Base-by-base conservation (phyloP, 2,888 invertebrate genomes). In the Meta bourneti region DNA sequence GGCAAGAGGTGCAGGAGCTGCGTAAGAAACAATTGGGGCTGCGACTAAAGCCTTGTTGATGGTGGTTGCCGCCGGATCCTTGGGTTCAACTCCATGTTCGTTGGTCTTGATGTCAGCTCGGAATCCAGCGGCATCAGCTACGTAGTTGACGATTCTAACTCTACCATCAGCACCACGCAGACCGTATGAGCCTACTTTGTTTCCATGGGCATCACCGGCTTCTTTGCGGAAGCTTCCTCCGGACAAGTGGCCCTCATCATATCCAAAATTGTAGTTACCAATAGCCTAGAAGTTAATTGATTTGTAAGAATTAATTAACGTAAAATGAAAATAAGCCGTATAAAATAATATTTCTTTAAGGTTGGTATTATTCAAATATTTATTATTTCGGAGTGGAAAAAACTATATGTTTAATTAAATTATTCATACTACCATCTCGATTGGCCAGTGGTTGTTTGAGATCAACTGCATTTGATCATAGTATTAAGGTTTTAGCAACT, bases 211-310 rank as follows among this genome's bases (percentile, higher is more conserved):
- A 69, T 86, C 92, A 16, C 93, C 93, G 52, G 90, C 79, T 82
- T 93, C 93, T 78, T 92, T 90, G 19, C 93, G 92, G 91, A 93
- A 93, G 19, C 93, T 92, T 2, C 93, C 93, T 16, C 93, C 94
- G 34, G 93, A 93, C 13, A 91, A 52, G 69, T 93, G 93, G 11
- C 92, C 93, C 79, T 93, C 93, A 70, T 94, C 89, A 88, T 94
- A 94, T 11, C 93, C 94, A 69, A 94, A 94, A 48, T 87, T 88
- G 87, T 93, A 93, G 11, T 61, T 93, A 19, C 94, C 94, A 52
- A 93, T 54, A 61, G 78, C 88, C 93, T 93, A n/a, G 16, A 78
- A 20, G 75, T 61, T 16, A 89, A 72, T 11, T 51, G 2, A 61
- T 34, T 19, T 34, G 4, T 34, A 69, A 4, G 34, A 69, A 69